Evolutionary conservation across 2,113 vertebrate species (phyloP).

Genomic region (Xenopus laevis): DNA sequence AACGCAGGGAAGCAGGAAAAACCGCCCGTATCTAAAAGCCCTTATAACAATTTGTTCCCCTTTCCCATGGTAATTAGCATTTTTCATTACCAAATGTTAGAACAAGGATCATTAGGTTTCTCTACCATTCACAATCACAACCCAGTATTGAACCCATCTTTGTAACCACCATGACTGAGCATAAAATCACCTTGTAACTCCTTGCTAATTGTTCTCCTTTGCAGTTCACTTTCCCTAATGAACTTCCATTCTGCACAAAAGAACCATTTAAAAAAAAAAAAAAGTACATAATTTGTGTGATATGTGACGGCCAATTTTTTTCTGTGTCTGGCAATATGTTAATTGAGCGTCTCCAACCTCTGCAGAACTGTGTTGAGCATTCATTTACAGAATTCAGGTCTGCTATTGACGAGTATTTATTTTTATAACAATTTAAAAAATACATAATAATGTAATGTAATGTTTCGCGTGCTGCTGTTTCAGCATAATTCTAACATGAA

Average conservation of each 20-base stretch:
- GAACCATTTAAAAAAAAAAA: neutral
- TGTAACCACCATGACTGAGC: neutral
- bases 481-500: neutral
- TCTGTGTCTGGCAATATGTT: neutral
- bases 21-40: too few species aligned
- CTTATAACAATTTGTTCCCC: too few species aligned
- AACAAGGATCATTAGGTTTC: slow-evolving; percentile 1
- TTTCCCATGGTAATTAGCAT: too few species aligned
- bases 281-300: neutral
- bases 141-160: neutral
- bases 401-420: neutral
- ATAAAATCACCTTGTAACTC: neutral
- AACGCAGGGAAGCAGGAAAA: too few species aligned
- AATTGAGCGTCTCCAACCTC: neutral
- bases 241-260: neutral
- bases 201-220: slow-evolving; percentile 5
- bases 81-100: neutral
- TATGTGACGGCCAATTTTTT: too few species aligned
- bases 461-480: neutral
- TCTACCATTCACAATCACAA: neutral
- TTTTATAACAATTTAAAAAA: neutral
- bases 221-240: neutral
- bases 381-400: neutral
- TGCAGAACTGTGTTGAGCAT: neutral
- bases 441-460: neutral